A percentile compares a stretch with the other conserved stretches of the same genome.
Conservation (phyloP, 1,140 invertebrate genomes). For the Heliconius hewitsoni region DNA sequence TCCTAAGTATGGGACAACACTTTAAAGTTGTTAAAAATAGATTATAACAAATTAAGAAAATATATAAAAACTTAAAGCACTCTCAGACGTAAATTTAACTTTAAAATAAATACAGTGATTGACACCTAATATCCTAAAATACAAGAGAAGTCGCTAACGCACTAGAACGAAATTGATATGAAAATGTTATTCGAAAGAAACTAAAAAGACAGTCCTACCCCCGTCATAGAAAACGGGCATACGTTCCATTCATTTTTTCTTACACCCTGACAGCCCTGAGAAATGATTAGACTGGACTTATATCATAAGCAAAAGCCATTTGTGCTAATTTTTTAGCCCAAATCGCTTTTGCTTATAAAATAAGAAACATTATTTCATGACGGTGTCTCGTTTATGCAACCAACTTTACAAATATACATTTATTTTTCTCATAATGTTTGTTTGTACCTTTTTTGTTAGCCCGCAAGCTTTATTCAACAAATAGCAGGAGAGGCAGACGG, state of each 20-base stretch:
- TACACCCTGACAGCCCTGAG: slow-evolving; percentile 49
- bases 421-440: no score
- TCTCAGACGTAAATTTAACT: neutral
- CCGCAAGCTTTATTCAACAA: no score
- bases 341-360: no score
- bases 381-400: no score
- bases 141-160: slow-evolving; percentile 25
- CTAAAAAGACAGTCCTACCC: slow-evolving; percentile 40
- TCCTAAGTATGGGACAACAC: no score
- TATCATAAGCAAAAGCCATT: slow-evolving; percentile 28
- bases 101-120: slow-evolving; percentile 17
- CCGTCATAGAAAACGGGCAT: slow-evolving; percentile 43
- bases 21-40: no score
- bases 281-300: slow-evolving; percentile 39
- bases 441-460: no score
- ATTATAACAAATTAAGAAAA: no score
- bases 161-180: slow-evolving; percentile 28
- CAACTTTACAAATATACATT: no score
- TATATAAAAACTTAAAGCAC: no score
- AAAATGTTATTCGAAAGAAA: slow-evolving; percentile 37
- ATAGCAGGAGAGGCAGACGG: no score
- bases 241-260: slow-evolving; percentile 56
- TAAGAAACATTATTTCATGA: no score
- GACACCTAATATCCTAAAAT: slow-evolving; percentile 25
- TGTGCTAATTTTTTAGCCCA: neutral